These are phyloP conservation scores for Colius striatus DNA, from an alignment of 2,113 vertebrate genomes.

Conservation along the genomic window DNA sequence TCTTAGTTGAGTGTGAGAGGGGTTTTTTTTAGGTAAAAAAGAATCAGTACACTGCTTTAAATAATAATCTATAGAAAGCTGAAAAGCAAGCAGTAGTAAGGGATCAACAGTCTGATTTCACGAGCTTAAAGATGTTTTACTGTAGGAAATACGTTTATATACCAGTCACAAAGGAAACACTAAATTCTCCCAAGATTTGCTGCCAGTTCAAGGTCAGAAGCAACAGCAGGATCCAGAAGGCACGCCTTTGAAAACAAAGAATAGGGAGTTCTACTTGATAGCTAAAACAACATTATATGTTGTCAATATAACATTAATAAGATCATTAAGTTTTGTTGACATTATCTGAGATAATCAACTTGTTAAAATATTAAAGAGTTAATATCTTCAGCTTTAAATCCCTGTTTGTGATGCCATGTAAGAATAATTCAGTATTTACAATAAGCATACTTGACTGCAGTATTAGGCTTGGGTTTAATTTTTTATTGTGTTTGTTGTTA, in stretches of 20 bases:
- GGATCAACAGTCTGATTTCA: not conserved
- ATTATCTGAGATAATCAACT: not conserved
- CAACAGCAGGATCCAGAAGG: constrained; percentile 67
- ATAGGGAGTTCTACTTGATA: not conserved
- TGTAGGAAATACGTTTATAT: not conserved
- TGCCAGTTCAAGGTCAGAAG: constrained; percentile 74
- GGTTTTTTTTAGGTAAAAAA: not conserved
- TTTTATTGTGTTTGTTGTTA: not conserved
- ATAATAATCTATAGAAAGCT: not conserved
- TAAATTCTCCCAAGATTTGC: constrained; percentile 78
- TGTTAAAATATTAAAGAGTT: not conserved
- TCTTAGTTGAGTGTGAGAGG: not conserved
- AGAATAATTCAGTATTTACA: not conserved
- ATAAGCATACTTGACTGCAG: not conserved
- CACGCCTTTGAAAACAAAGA: constrained; percentile 72
- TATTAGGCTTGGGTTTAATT: not conserved
- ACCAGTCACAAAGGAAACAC: not conserved
- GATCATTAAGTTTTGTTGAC: not conserved
- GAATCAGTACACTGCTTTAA: not conserved
- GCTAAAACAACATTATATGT: not conserved
- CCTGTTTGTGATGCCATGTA: not conserved
- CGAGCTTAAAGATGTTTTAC: not conserved
- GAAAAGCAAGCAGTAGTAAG: not conserved
- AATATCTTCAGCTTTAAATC: not conserved
- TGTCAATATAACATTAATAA: not conserved